These are phyloP conservation scores for Ariopsis seemanni DNA, from an alignment of 2,113 vertebrate species.

Conservation along the genomic window DNA sequence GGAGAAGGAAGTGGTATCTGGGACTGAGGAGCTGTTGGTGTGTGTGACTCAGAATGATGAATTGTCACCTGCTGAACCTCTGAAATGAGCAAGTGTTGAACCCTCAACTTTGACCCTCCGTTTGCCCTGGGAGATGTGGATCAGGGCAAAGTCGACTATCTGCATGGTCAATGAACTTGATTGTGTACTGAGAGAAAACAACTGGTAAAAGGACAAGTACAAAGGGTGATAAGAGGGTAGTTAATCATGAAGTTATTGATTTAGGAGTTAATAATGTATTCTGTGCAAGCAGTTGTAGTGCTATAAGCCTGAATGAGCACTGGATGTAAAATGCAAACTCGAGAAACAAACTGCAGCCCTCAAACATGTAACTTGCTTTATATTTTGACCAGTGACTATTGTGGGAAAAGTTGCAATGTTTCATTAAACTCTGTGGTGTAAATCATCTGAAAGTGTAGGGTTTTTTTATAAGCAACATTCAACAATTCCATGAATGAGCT, in stretches of 20 bases:
- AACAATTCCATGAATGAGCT: background rate
- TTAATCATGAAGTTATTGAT: background rate
- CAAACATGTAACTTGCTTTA: background rate
- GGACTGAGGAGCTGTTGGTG: conserved; percentile 45
- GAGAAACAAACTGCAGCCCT: background rate
- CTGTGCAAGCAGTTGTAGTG: background rate
- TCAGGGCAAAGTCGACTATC: conserved; percentile 50
- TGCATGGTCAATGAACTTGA: conserved; percentile 53
- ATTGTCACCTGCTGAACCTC: conserved; percentile 5
- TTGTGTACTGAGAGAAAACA: conserved; percentile 40
- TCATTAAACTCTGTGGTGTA: conserved; percentile 8
- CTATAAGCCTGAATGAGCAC: background rate
- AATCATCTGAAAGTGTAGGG: background rate
- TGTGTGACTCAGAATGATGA: conserved; percentile 38
- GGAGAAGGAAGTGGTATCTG: conserved; percentile 27
- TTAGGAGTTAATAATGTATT: background rate
- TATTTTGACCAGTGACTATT: background rate
- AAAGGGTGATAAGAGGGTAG: background rate
- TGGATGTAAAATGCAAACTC: background rate
- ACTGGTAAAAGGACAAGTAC: background rate
- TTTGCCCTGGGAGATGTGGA: conserved; percentile 21
- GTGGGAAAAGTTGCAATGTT: background rate
- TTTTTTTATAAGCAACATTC: conserved; percentile 11
- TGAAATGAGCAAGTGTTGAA: conserved; percentile 26
- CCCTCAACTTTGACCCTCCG: conserved; percentile 1